Evolutionary conservation across 2,113 vertebrate species (phyloP).

Genomic region (Pipra filicauda): DNA sequence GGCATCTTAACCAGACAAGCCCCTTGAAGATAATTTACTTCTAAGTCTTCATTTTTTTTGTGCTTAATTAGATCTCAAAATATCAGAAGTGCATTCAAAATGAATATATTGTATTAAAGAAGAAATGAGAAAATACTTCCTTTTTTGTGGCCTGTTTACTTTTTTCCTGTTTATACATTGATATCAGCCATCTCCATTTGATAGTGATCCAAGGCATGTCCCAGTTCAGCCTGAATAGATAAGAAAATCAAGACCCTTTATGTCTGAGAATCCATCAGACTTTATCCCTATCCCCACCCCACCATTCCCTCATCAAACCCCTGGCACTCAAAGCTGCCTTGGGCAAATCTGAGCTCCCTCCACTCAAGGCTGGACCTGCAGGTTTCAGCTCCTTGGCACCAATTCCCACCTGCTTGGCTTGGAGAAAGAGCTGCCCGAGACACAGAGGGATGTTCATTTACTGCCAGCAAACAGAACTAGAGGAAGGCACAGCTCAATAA

Average conservation of each 20-base stretch:
- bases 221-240: not conserved
- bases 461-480: not conserved
- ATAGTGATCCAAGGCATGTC: not conserved
- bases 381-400: not conserved
- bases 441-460: not conserved
- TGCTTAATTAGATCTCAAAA: no score
- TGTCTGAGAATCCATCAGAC: no score
- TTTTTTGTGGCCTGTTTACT: no score
- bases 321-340: not conserved
- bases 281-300: not conserved
- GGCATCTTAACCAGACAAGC: not conserved
- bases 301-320: no score
- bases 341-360: not conserved
- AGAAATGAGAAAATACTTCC: not conserved
- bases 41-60: not conserved
- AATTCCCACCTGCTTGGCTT: not conserved
- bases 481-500: not conserved
- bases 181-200: not conserved
- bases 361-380: not conserved
- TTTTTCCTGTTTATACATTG: not conserved
- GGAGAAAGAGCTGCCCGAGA: not conserved
- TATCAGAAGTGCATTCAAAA: not conserved
- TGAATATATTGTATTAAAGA: not conserved
- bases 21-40: not conserved
- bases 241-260: no score